These are phyloP conservation scores for Leucoma salicis DNA, from an alignment of 2,888 invertebrate species.

Conservation along the genomic window DNA sequence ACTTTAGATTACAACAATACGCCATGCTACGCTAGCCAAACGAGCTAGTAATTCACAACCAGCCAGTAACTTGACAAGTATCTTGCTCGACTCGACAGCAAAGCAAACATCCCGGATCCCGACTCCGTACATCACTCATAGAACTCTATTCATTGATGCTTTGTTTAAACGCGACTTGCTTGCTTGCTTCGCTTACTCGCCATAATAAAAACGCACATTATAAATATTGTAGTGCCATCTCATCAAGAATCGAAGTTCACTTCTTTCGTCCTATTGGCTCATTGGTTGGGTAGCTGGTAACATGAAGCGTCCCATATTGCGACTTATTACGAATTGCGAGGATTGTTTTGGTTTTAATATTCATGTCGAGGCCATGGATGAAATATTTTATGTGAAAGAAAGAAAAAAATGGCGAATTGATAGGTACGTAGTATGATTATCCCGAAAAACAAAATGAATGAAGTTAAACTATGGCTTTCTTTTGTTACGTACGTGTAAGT, in stretches of 20 bases:
- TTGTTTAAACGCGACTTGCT: conserved; percentile 33
- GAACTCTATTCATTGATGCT: conserved; percentile 27
- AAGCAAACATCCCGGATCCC: not conserved
- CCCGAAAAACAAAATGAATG: too few species aligned
- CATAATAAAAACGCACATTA: conserved; percentile 26
- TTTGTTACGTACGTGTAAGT: too few species aligned
- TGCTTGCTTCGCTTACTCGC: conserved; percentile 6
- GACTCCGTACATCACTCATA: conserved; percentile 1
- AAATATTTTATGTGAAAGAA: too few species aligned
- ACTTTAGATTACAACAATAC: conserved; percentile 24
- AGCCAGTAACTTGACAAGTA: conserved; percentile 37
- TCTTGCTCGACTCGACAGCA: conserved; percentile 13
- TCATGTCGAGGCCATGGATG: too few species aligned
- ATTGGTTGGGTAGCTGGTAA: conserved; percentile 4
- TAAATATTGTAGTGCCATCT: not conserved
- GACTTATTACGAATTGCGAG: too few species aligned
- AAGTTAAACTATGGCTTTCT: too few species aligned
- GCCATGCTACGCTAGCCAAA: conserved; percentile 22
- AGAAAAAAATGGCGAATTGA: too few species aligned
- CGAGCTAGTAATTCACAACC: conserved; percentile 14
- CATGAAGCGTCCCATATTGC: conserved; percentile 5
- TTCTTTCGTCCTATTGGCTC: conserved; percentile 21
- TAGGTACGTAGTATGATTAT: too few species aligned
- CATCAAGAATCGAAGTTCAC: not conserved
- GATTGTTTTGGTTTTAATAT: too few species aligned